Evolutionary conservation across 2,888 invertebrate genomes (phyloP).

Genomic region (Hemithea aestivaria): DNA sequence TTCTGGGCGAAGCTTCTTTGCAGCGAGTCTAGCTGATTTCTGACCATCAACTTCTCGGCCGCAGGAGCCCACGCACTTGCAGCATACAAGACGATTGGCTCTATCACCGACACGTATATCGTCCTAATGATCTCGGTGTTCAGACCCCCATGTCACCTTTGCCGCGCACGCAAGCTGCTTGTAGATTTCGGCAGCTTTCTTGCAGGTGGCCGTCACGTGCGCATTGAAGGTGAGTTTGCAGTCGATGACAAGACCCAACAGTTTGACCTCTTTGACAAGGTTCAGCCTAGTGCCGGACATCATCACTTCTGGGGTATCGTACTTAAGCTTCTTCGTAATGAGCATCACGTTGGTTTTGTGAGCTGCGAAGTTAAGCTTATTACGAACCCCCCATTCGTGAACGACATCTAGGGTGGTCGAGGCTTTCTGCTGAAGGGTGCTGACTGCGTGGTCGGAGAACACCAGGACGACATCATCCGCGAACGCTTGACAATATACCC

Average conservation of each 20-base stretch:
- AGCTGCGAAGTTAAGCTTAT: slow-evolving; percentile 6
- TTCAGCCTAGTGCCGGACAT: slow-evolving; percentile 1
- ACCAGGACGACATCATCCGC: neutral
- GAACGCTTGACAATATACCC: neutral
- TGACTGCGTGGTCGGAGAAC: slow-evolving; percentile 3
- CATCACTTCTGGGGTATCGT: neutral
- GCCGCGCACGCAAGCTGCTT: neutral
- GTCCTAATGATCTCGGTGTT: slow-evolving; percentile 1
- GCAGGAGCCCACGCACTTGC: slow-evolving; percentile 1
- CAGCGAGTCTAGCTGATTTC: neutral
- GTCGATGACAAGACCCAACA: slow-evolving; percentile 8
- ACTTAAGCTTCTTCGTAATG: neutral
- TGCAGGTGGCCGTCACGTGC: slow-evolving; percentile 2
- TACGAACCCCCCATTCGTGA: slow-evolving; percentile 7
- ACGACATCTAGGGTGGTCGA: slow-evolving; percentile 8
- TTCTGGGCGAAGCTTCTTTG: neutral
- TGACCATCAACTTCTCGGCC: neutral
- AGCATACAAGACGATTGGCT: slow-evolving; percentile 5
- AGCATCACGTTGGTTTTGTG: neutral
- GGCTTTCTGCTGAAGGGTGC: slow-evolving; percentile 9
- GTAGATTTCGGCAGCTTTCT: neutral
- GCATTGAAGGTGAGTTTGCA: slow-evolving; percentile 10
- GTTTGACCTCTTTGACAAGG: neutral
- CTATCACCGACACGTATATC: slow-evolving; percentile 4
- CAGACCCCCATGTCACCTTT: slow-evolving; percentile 2